Percentiles rank a stretch among this genome's conserved stretches.
These are phyloP conservation scores for Tragelaphus imberbis DNA, from an alignment of 2,113 vertebrate species.

Conservation along the genomic window DNA sequence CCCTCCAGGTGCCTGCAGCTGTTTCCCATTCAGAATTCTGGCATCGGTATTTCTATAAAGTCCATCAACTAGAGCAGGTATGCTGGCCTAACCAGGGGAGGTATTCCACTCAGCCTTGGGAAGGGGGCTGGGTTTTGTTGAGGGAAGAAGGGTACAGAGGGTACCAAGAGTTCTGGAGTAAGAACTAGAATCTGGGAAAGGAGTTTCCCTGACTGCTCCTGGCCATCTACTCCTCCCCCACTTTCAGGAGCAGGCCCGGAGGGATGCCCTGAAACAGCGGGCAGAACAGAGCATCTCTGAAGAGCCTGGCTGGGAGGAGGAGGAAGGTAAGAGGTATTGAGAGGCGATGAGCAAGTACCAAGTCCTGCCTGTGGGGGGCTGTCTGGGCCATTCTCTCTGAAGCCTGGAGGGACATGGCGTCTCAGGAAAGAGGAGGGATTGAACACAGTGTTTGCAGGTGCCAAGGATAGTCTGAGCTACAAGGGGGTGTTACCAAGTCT, in stretches of 20 bases:
- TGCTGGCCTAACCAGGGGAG: neutral
- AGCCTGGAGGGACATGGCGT: neutral
- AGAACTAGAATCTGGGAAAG: neutral
- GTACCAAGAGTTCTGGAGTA: neutral
- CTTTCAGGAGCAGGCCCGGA: slow-evolving; percentile 91
- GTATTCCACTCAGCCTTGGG: neutral
- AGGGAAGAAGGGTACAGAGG: neutral
- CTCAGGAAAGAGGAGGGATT: neutral
- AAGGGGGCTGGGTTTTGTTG: neutral
- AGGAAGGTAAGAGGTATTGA: slow-evolving; percentile 83
- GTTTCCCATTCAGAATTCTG: slow-evolving; percentile 96
- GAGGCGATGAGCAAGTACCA: neutral
- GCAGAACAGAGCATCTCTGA: slow-evolving; percentile 89
- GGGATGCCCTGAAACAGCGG: slow-evolving; percentile 94
- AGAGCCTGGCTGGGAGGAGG: slow-evolving; percentile 93
- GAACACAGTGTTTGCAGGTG: neutral
- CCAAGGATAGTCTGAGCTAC: neutral
- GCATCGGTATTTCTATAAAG: slow-evolving; percentile 98
- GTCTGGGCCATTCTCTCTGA: neutral
- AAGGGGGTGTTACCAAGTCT: neutral
- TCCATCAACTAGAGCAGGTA: slow-evolving; percentile 96
- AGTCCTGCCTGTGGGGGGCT: neutral
- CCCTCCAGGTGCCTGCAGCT: slow-evolving; percentile 90
- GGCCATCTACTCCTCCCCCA: neutral
- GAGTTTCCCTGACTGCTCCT: neutral